Percentiles rank a stretch among this genome's conserved stretches.
phyloP scores from a whole-genome alignment of 2,113 vertebrate species.

The Uropsilus gracilis region DNA sequence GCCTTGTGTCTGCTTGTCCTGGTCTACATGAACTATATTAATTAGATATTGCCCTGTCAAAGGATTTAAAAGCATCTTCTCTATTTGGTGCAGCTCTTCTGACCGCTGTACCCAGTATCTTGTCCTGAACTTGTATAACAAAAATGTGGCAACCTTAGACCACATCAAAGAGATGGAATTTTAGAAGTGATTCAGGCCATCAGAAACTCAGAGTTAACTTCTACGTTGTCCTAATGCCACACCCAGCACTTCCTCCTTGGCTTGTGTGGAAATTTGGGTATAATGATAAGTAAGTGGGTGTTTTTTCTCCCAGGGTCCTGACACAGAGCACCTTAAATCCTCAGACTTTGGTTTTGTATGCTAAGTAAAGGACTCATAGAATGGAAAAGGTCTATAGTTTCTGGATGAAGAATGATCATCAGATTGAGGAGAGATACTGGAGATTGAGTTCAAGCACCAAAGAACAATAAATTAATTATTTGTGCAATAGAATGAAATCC shows the following conservation, averaged over 20 bases:
- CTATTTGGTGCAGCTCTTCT: neutral
- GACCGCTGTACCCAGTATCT: neutral
- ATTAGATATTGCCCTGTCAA: neutral
- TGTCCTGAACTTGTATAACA: neutral
- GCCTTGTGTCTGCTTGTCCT: neutral
- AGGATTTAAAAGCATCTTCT: neutral
- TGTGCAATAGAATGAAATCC: neutral
- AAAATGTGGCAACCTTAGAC: neutral
- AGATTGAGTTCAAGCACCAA: neutral
- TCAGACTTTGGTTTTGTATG: neutral
- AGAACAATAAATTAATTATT: neutral
- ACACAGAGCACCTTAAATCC: neutral
- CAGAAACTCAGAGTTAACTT: neutral
- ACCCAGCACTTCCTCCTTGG: neutral
- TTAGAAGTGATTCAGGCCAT: neutral
- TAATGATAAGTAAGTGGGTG: neutral
- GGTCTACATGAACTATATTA: neutral
- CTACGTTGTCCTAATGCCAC: neutral
- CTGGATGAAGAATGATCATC: too few relatives aligned
- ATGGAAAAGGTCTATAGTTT: neutral
- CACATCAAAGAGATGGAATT: neutral
- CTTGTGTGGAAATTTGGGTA: too few relatives aligned
- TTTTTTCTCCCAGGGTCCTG: neutral
- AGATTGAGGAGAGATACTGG: neutral
- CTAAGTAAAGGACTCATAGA: neutral